These are phyloP conservation scores for Scatophagus argus DNA, from an alignment of 2,113 vertebrate species.

Conservation along the genomic window DNA sequence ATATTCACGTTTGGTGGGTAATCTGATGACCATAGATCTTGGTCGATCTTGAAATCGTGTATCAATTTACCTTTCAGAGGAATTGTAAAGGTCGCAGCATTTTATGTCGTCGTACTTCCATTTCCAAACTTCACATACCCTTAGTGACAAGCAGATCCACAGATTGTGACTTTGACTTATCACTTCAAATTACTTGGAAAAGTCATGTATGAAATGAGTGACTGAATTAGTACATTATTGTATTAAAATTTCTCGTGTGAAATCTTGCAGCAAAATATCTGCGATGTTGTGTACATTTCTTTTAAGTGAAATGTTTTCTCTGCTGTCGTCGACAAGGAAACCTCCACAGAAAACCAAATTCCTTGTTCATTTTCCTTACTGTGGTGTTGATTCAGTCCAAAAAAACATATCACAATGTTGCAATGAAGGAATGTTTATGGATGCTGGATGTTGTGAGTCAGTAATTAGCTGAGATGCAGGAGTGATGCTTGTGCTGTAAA, in stretches of 20 bases:
- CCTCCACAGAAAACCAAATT: conserved; percentile 5
- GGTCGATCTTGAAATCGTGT: too few relatives aligned
- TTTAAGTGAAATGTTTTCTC: neutral
- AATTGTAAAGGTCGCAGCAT: too few relatives aligned
- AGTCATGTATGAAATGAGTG: neutral
- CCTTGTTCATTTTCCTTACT: conserved; percentile 1
- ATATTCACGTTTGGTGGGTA: too few relatives aligned
- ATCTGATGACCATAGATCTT: too few relatives aligned
- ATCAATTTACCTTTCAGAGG: too few relatives aligned
- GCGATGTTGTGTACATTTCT: neutral
- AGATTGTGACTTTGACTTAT: conserved; percentile 6
- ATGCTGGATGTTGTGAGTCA: conserved; percentile 44
- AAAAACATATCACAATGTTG: conserved; percentile 18
- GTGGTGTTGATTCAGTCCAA: conserved; percentile 2
- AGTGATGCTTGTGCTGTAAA: conserved; percentile 42
- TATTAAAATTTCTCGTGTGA: neutral
- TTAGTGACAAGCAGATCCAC: too few relatives aligned
- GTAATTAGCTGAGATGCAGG: conserved; percentile 49
- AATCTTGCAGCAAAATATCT: conserved; percentile 2
- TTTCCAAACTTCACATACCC: too few relatives aligned
- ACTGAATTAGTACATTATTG: conserved; percentile 1
- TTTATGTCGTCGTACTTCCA: too few relatives aligned
- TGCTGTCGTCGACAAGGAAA: too few relatives aligned
- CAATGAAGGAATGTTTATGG: conserved; percentile 43
- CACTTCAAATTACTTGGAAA: neutral